Evolutionary conservation across 35 echinoderm and acorn worm species (phyloP), one percentile per base, ranked within the genome.

Genomic region (Lytechinus pictus): DNA sequence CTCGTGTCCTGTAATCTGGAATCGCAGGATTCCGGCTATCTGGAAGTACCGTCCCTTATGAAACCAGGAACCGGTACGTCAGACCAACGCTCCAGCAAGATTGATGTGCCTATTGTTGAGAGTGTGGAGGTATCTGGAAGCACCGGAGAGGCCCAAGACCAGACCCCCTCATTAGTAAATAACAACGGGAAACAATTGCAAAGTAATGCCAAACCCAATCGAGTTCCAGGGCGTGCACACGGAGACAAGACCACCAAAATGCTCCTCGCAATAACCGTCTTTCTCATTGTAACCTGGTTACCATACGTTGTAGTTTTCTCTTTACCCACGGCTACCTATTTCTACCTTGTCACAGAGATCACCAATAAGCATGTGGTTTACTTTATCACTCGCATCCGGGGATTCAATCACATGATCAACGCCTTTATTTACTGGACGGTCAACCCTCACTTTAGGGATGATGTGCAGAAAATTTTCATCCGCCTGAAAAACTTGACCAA

Each of bases 341-440:
- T 52, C 16, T 90, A 90, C 16, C 27, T 90, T 33, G 88, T 51
- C 28, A 90, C 88, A 33, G n/a, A 54, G 29, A 44, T 90, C 11
- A 21, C 16, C 6, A 90, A 90, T 21, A 13, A 52, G 11, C 29
- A 54, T 21, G 27, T 33, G 16, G 88, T 90, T 9, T 90, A 90
- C 44, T 90, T 90, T 52, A 10, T 54, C 88, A 54, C 7, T 6
- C 88, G 28, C 52, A 90, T 90, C 11, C 9, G 88, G n/a, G 88
- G 88, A 19, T 52, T 90, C 9, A 90, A 90, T 33, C 88, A 90
- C 88, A 90, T 90, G 88, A 90, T 90, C n/a, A 90, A 90, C 88
- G 88, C 52, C 3, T 90, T 90, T 44, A 9, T 90, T 27, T 90
- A 90, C 88, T 52, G 10, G 29, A 33, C 88, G 28, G 88, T 90